Evolutionary conservation across 2,888 invertebrate genomes (phyloP).

Genomic region (Drepanosiphum platanoidis): DNA sequence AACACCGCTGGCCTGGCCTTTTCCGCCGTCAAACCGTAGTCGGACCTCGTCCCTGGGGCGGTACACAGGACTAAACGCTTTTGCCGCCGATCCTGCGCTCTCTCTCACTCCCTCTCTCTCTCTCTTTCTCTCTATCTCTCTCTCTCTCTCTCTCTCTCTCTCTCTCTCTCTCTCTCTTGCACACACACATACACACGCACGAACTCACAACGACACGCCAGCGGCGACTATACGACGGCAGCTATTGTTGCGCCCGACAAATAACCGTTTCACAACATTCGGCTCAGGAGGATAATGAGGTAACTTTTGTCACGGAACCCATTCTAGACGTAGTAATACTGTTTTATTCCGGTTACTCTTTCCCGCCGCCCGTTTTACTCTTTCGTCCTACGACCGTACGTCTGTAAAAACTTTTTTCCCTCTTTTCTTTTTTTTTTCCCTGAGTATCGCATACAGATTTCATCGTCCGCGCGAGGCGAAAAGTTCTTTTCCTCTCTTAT

Average conservation of each 20-base stretch:
- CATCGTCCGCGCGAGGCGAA: neutral
- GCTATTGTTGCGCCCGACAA: neutral
- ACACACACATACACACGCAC: no score
- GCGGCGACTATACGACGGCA: neutral
- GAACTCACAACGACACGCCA: no score
- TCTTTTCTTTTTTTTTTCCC: no score
- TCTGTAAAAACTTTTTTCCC: neutral
- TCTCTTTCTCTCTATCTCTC: no score
- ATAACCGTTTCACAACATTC: constrained; percentile 34
- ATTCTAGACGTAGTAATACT: neutral
- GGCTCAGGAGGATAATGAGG: constrained; percentile 32
- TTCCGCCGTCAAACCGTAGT: neutral
- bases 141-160: no score
- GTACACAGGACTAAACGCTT: neutral
- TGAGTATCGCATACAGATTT: neutral
- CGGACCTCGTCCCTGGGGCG: constrained; percentile 1
- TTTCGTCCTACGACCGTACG: neutral
- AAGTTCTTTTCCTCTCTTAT: neutral
- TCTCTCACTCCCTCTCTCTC: no score
- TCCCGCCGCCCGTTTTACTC: neutral
- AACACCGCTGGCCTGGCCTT: neutral
- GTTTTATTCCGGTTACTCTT: neutral
- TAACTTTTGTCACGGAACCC: constrained; percentile 27
- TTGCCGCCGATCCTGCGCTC: neutral
- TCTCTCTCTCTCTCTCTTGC: no score